Evolutionary conservation across 2,888 invertebrate species (phyloP).

Genomic region (Pristionchus entomophagus): DNA sequence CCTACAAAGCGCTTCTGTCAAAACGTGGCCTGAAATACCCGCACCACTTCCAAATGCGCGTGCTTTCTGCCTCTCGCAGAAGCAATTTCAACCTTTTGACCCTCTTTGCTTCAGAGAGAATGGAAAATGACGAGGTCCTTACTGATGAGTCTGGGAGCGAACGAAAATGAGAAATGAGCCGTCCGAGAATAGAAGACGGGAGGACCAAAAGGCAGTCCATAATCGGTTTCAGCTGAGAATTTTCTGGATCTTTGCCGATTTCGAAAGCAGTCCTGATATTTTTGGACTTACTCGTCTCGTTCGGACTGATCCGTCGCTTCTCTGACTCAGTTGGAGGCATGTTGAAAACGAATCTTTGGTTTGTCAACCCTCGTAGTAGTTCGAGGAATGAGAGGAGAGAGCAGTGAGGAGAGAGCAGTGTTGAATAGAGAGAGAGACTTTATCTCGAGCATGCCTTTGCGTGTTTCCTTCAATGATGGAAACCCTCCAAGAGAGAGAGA

Average conservation of each 20-base stretch:
- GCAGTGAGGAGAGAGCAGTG: not conserved
- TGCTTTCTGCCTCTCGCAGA: not conserved
- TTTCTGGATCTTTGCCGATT: no score
- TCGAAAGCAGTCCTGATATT: no score
- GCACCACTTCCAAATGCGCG: not conserved
- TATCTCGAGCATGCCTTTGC: not conserved
- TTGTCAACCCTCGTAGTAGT: no score
- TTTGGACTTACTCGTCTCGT: no score
- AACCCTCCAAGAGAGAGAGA: no score
- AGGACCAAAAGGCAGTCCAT: not conserved
- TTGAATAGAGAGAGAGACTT: not conserved
- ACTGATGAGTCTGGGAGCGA: constrained; percentile 31
- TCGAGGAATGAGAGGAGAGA: not conserved
- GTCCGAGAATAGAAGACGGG: not conserved
- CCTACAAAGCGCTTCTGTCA: no score
- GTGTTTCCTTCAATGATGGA: constrained; percentile 26
- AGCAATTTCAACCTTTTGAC: constrained; percentile 20
- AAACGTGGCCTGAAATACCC: not conserved
- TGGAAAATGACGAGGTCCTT: constrained; percentile 33
- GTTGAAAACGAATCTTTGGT: no score
- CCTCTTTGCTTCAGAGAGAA: constrained; percentile 32
- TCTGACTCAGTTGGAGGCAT: not conserved
- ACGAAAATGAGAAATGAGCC: constrained; percentile 34
- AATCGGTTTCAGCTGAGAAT: not conserved
- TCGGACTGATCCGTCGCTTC: not conserved